These are phyloP conservation scores for Noctua janthina DNA, from an alignment of 2,888 invertebrate species.

Conservation along the genomic window DNA sequence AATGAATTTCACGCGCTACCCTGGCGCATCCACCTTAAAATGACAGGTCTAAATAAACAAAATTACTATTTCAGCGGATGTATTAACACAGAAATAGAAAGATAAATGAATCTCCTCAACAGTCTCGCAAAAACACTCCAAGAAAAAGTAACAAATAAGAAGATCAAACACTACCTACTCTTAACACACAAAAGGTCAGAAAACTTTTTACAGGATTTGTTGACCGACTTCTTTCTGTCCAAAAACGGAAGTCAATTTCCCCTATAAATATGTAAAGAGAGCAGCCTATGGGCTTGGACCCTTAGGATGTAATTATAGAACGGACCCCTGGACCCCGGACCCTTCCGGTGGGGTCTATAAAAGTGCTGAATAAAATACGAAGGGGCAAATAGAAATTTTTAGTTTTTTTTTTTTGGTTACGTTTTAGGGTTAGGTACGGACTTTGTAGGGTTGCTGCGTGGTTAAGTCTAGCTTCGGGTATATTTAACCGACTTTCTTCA, in stretches of 20 bases:
- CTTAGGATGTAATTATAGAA: conserved; percentile 70
- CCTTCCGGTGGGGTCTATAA: conserved; percentile 65
- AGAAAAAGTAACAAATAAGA: conserved; percentile 27
- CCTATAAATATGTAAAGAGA: conserved; percentile 69
- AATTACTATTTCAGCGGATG: no score
- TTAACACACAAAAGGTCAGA: conserved; percentile 46
- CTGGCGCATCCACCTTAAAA: no score
- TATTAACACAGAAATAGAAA: no score
- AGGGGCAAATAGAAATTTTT: conserved; percentile 50
- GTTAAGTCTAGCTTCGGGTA: neutral
- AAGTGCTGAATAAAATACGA: conserved; percentile 67
- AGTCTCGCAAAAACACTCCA: no score
- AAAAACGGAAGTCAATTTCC: conserved; percentile 70
- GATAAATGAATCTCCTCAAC: no score
- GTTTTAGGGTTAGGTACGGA: neutral
- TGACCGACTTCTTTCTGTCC: conserved; percentile 55
- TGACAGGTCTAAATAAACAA: no score
- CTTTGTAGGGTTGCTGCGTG: conserved; percentile 1
- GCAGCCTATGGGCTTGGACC: conserved; percentile 44
- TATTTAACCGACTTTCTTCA: neutral
- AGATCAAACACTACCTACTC: conserved; percentile 43
- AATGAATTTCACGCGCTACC: no score
- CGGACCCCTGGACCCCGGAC: conserved; percentile 50
- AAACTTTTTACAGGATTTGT: conserved; percentile 58
- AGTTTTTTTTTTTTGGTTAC: conserved; percentile 30